phyloP scores from a whole-genome alignment of 2,113 vertebrate genomes.

The Poeciliopsis turrubarensis region DNA sequence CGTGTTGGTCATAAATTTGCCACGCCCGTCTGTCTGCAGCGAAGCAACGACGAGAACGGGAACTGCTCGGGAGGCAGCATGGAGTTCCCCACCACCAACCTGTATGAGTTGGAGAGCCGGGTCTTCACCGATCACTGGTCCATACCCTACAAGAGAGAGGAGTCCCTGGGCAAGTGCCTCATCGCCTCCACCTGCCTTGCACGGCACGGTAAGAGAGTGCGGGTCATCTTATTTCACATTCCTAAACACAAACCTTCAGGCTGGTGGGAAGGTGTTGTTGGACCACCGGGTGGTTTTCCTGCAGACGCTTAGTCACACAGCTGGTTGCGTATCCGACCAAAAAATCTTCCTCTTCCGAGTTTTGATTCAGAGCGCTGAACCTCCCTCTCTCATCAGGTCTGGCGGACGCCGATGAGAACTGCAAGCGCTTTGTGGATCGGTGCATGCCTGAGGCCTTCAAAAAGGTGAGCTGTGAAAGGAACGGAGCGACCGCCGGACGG shows the following conservation, averaged over 20 bases:
- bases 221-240: constrained; percentile 8
- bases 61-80: constrained; percentile 94
- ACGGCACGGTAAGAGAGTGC: constrained; percentile 85
- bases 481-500: not conserved
- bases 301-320: constrained; percentile 9
- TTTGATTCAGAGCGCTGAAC: constrained; percentile 5
- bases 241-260: constrained; percentile 6
- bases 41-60: constrained; percentile 97
- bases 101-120: constrained; percentile 97
- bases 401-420: constrained; percentile 97
- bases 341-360: not conserved
- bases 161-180: constrained; percentile 97
- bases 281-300: constrained; percentile 33
- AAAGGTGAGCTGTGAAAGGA: constrained; percentile 83
- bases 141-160: constrained; percentile 97
- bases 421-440: constrained; percentile 95
- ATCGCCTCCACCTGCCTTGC: constrained; percentile 94
- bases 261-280: constrained; percentile 43
- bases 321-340: not conserved
- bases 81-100: constrained; percentile 97
- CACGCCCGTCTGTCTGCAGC: constrained; percentile 61
- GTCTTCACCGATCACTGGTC: constrained; percentile 99
- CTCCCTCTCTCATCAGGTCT: constrained; percentile 83
- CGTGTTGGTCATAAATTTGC: constrained; percentile 5
- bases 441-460: constrained; percentile 99